Evolutionary conservation across 2,797 vertebrate species (phyloP), one percentile per base, ranked within the genome.

Genomic region (Pantherophis vulpinus): DNA sequence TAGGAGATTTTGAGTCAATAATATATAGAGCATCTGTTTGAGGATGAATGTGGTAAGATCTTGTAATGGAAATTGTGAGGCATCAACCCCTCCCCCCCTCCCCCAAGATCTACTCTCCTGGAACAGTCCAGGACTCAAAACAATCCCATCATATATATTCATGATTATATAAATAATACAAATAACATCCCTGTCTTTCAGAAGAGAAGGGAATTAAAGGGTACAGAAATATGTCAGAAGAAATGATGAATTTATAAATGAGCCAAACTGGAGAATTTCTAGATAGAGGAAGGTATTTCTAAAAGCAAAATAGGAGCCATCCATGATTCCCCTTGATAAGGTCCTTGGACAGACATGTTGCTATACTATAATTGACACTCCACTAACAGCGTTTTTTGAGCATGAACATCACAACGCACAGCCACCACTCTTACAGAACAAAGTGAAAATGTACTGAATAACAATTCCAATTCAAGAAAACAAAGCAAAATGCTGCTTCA

Each of bases 11-110:
- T 89, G 93, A 37, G 87, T 79, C 87, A 89, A 87, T 89, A 91
- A 91, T 93, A 93, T 86, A 93, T 86, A 93, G 51, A 93, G 87
- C 90, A 86, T 91, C 90, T 91, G 70, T 70, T 93, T n/a, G 18
- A 55, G 58, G 37, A 91, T 91, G 70, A 63, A 93, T 91, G 90
- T 58, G 87, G 88, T 87, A 79, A 87, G n/a, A 70, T 56, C 87
- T 42, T 13, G 70, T 11, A 59, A 79, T 56, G 87, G 93, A 87
- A 86, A 89, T 93, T 89, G 87, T 56, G 58, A 83, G 47, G 51
- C 23, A 1, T 13, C 20, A 29, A 16, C 12, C 63, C 29, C 83
- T 83, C 37, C 3, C 25, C 25, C 10, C 6, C 83, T 61, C 29
- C 14, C 14, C 13, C n/a, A 16, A 32, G 42, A 51, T 86, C n/a